Conservation (phyloP, 2,797 vertebrate species). For the Hephaestus fuliginosus region DNA sequence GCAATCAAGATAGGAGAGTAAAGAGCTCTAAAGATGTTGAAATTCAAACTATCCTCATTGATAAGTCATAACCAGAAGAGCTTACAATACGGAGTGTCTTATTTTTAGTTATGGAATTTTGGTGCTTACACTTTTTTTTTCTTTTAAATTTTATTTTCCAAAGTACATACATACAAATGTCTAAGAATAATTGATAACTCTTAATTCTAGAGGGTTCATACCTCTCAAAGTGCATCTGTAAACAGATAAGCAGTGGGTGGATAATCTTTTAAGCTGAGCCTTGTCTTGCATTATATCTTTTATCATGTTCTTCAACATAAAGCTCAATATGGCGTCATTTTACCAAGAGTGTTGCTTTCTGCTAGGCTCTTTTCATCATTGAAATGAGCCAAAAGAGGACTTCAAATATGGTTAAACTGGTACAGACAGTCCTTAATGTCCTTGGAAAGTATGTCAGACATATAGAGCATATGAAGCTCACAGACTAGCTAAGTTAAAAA, state of each 20-base stretch:
- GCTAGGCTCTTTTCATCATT: background rate
- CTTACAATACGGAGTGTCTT: background rate
- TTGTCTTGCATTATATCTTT: background rate
- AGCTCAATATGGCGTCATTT: background rate
- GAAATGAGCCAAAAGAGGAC: background rate
- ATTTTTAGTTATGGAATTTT: too few species aligned
- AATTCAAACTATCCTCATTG: background rate
- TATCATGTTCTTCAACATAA: conserved; percentile 6
- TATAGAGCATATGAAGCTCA: background rate
- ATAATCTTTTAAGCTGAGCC: background rate
- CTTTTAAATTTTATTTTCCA: too few species aligned
- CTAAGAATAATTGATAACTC: background rate
- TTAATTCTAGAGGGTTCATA: background rate
- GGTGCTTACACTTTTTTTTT: too few species aligned
- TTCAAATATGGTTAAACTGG: background rate
- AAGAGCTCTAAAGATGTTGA: background rate
- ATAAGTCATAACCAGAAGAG: background rate
- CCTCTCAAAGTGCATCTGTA: background rate
- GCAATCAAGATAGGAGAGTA: background rate
- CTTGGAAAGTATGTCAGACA: background rate
- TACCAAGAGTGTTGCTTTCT: background rate
- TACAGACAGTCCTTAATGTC: background rate
- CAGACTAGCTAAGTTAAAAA: background rate
- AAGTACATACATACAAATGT: background rate
- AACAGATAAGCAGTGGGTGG: background rate